Evolutionary conservation across 2,797 vertebrate species (phyloP), one percentile per base, ranked within the genome.

Genomic region (Morus bassanus): DNA sequence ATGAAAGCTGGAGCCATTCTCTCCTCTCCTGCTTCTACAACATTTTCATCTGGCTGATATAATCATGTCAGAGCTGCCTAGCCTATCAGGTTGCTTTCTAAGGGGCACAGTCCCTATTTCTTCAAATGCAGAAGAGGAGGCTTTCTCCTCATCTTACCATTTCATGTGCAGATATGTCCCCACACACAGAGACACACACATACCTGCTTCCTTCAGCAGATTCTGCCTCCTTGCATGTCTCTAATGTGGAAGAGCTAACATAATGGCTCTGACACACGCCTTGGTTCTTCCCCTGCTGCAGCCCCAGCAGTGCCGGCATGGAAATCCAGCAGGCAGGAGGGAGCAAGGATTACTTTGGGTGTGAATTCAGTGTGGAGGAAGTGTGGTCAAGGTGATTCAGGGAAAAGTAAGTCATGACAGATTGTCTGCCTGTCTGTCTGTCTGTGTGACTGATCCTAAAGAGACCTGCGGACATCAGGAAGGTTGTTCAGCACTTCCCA

Each of bases 1-100:
- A 94, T 88, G 83, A 95, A 97, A 90, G 45, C 77, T 91, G 68
- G 65, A 93, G 57, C 24, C 70, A 56, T 89, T 80, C 18, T 68
- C 35, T 63, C 31, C 35, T 72, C 45, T 95, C 21, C 31, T 61
- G 10, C 41, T 89, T 93, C 72, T 87, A 69, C 35, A 90, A 21
- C 35, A 77, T 31, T 88, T 89, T 69, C 78, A 39, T 88, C 88
- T 85, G 61, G 25, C 61, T 80, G 68, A 85, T 48, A 48, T 8
- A 89, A 90, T 86, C 63, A 13, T 85, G 64, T 65, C 74, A 74
- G 72, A 92, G 56, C 61, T 59, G 56, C 28, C 73, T 45, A 82
- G 43, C 28, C 69, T 74, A 39, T 73, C 85, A 86, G 17, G 22
- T 60, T 77, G n/a, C 73, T 83, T 93, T 59, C 64, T 85, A 86